Evolutionary conservation across 2,797 vertebrate species (phyloP).

Genomic region (Myotis pilosus): DNA sequence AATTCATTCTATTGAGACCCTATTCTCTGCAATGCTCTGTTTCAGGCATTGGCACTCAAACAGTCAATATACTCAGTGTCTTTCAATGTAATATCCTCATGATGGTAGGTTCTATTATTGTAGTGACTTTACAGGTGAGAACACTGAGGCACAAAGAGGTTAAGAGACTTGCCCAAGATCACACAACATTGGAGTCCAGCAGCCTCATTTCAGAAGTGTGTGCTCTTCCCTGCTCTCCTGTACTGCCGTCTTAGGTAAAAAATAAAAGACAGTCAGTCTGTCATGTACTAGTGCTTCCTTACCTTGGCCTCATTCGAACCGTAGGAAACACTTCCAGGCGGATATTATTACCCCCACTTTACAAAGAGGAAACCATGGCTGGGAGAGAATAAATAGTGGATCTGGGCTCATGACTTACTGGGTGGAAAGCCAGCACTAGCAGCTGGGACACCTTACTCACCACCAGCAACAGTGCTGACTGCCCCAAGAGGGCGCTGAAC

Average conservation of each 20-base stretch:
- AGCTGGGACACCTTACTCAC: too few relatives aligned
- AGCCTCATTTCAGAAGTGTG: background rate
- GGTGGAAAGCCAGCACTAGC: background rate
- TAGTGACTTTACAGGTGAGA: background rate
- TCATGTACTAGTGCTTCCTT: background rate
- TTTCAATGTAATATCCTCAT: background rate
- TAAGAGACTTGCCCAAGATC: background rate
- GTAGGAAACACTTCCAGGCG: background rate
- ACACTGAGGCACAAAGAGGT: background rate
- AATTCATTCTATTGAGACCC: background rate
- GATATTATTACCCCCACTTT: background rate
- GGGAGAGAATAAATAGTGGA: background rate
- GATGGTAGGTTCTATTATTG: background rate
- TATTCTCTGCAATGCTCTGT: background rate
- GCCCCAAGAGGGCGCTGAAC: accelerated
- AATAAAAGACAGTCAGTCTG: background rate
- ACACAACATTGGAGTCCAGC: background rate
- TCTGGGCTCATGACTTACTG: background rate
- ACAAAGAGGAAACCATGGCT: background rate
- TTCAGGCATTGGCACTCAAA: background rate
- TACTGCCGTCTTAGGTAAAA: background rate
- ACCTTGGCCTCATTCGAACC: background rate
- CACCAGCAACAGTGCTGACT: background rate
- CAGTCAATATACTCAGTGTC: background rate
- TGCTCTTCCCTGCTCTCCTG: background rate